phyloP scores from a whole-genome alignment of 2,797 vertebrate genomes.

The Myotis myotis region DNA sequence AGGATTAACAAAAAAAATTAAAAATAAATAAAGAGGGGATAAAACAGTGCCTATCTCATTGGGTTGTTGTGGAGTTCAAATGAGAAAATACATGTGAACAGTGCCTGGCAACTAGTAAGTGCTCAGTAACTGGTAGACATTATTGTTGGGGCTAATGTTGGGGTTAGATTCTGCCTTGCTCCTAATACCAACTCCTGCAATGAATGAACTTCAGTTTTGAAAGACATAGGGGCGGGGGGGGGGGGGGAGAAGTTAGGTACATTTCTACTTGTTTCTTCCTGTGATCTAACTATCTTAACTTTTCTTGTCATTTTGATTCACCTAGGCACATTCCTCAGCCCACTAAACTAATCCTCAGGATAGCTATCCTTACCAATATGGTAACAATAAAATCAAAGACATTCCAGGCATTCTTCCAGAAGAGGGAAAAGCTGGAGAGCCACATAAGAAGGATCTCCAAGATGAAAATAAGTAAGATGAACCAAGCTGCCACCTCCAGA shows the following conservation, averaged over 20 bases:
- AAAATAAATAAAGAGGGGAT: not conserved
- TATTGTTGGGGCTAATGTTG: not conserved
- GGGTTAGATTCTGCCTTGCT: not conserved
- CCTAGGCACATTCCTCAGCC: not conserved
- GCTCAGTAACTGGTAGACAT: not conserved
- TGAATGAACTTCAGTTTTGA: conserved; percentile 6
- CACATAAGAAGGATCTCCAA: conserved; percentile 81
- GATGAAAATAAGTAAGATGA: conserved; percentile 79
- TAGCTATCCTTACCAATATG: conserved; percentile 75
- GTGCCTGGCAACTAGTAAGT: not conserved
- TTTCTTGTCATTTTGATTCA: conserved; percentile 49
- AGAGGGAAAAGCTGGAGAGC: conserved; percentile 76
- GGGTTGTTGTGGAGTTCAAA: not conserved
- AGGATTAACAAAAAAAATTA: too few species aligned
- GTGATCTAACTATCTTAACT: not conserved
- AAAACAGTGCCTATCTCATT: not conserved
- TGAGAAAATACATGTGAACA: not conserved
- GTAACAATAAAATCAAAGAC: conserved; percentile 83
- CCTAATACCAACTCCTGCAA: not conserved
- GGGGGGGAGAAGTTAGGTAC: not conserved
- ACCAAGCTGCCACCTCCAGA: conserved; percentile 78
- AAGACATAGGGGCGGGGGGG: too few species aligned
- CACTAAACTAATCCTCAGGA: not conserved
- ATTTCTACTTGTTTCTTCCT: not conserved
- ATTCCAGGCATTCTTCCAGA: conserved; percentile 83